These are phyloP conservation scores for Dusona sp. DNA, from an alignment of 2,888 invertebrate genomes.

Conservation along the genomic window DNA sequence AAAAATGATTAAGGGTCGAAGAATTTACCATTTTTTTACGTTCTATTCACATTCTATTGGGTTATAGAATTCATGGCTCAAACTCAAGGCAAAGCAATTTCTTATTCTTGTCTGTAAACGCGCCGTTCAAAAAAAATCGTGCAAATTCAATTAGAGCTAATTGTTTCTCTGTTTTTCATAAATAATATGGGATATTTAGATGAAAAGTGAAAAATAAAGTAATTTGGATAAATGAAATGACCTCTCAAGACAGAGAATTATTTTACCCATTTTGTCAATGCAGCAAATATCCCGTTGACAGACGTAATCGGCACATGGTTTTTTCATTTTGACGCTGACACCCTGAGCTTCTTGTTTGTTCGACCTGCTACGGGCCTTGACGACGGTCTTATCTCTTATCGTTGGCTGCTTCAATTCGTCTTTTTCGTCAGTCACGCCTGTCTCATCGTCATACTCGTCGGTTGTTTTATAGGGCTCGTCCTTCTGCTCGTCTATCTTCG, in stretches of 20 bases:
- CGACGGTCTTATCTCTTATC: conserved; percentile 56
- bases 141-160: no score
- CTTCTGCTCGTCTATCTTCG: conserved; percentile 47
- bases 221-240: neutral
- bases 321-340: conserved; percentile 24
- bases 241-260: neutral
- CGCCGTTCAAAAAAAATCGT: no score
- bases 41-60: neutral
- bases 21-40: no score
- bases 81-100: neutral
- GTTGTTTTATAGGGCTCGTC: conserved; percentile 32
- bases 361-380: conserved; percentile 34
- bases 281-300: conserved; percentile 69
- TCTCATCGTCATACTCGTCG: conserved; percentile 53
- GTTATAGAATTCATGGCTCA: neutral
- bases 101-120: no score
- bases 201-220: neutral
- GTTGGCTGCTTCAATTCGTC: conserved; percentile 51
- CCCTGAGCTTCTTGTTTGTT: conserved; percentile 42
- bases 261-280: conserved; percentile 59
- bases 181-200: no score
- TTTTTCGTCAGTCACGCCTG: conserved; percentile 37
- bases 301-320: conserved; percentile 66
- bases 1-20: neutral
- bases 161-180: neutral